Evolutionary conservation across 2,888 invertebrate species (phyloP).

Genomic region (Spialia ferax): DNA sequence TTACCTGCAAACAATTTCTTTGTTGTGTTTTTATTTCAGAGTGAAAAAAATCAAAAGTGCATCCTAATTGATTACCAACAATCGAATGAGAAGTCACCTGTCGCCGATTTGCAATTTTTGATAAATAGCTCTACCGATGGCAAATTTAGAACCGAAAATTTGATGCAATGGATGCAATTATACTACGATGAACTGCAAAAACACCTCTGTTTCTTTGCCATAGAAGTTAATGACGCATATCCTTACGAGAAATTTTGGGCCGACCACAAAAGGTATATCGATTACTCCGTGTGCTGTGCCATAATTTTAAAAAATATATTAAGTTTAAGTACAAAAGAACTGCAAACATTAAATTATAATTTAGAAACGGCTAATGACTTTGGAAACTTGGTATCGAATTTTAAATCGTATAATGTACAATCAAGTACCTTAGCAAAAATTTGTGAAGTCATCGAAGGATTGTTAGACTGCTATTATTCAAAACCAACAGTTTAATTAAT

Average conservation of each 20-base stretch:
- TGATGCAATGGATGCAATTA: neutral
- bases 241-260: neutral
- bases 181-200: neutral
- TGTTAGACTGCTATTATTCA: neutral
- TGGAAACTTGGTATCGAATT: neutral
- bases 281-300: neutral
- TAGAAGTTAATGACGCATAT: neutral
- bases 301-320: neutral
- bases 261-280: neutral
- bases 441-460: neutral
- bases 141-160: neutral
- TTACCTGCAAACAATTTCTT: too few relatives aligned
- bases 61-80: neutral
- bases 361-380: neutral
- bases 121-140: neutral
- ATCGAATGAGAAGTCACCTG: neutral
- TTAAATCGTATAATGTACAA: neutral
- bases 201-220: neutral
- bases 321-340: neutral
- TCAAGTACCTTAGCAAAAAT: neutral
- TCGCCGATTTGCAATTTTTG: neutral
- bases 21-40: neutral
- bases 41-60: neutral
- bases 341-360: neutral
- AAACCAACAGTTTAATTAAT: too few relatives aligned